Evolutionary conservation across 2,888 invertebrate species (phyloP).

Genomic region (Mesorhabditis spiculigera): DNA sequence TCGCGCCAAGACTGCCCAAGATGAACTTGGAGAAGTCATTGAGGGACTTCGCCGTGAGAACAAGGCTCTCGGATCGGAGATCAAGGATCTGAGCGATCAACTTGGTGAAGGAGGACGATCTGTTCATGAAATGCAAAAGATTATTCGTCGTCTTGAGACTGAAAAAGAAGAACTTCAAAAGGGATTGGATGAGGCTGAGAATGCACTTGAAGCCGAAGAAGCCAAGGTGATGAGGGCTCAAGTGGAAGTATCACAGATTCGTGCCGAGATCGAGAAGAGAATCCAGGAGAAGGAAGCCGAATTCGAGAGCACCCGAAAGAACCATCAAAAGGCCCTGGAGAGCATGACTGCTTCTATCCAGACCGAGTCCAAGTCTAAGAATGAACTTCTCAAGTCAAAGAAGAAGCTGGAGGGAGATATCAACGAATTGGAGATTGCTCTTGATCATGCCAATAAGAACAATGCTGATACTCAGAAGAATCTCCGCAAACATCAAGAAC

Average conservation of each 20-base stretch:
- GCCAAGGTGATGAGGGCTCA: slow-evolving; percentile 86
- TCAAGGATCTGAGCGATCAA: slow-evolving; percentile 98
- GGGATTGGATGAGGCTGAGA: slow-evolving; percentile 81
- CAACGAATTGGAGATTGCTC: slow-evolving; percentile 96
- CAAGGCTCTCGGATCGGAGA: slow-evolving; percentile 96
- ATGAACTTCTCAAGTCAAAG: slow-evolving; percentile 98
- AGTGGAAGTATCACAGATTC: slow-evolving; percentile 94
- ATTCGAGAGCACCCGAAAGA: slow-evolving; percentile 95
- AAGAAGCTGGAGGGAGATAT: slow-evolving; percentile 99
- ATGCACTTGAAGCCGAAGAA: slow-evolving; percentile 98
- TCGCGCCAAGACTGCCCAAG: slow-evolving; percentile 78
- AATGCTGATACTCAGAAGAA: slow-evolving; percentile 64
- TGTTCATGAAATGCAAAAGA: slow-evolving; percentile 99
- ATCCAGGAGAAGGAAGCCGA: slow-evolving; percentile 99
- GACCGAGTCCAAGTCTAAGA: slow-evolving; percentile 98
- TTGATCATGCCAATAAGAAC: slow-evolving; percentile 95
- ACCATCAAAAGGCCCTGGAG: slow-evolving; percentile 98
- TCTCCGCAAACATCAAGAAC: slow-evolving; percentile 76
- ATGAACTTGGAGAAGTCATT: slow-evolving; percentile 51
- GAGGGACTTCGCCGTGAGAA: slow-evolving; percentile 91
- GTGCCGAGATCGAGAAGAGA: slow-evolving; percentile 87
- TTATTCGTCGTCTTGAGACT: slow-evolving; percentile 94
- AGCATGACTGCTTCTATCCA: slow-evolving; percentile 95
- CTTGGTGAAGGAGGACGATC: slow-evolving; percentile 87
- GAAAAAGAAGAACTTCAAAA: slow-evolving; percentile 90